A percentile compares a stretch with the other conserved stretches of the same genome.
Conservation (phyloP, 2,797 vertebrate genomes). For the Hapalemur alaotrensis region DNA sequence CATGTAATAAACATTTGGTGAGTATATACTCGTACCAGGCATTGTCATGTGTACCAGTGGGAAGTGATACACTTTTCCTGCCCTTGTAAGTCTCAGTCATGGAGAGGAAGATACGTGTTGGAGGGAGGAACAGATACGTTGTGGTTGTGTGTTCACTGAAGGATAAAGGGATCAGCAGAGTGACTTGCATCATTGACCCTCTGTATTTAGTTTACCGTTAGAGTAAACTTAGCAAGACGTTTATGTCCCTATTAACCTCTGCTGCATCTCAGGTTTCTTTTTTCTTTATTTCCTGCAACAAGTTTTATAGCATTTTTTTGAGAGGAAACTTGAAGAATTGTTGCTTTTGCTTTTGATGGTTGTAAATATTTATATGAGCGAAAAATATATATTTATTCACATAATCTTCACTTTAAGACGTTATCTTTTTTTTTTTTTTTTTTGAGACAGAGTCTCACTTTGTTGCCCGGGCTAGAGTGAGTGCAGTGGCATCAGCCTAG, state of each 20-base stretch:
- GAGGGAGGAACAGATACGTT: neutral
- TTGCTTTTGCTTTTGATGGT: constrained; percentile 14
- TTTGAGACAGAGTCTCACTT: too few relatives aligned
- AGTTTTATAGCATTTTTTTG: constrained; percentile 24
- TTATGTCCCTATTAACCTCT: neutral
- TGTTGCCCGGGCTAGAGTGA: too few relatives aligned
- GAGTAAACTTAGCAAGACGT: neutral
- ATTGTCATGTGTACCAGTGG: neutral
- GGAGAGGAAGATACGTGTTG: neutral
- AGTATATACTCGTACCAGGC: neutral
- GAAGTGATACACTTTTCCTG: neutral
- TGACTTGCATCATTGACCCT: neutral
- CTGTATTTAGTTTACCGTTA: constrained; percentile 19
- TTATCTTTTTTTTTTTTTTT: too few relatives aligned
- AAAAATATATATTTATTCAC: neutral
- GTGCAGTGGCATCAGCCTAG: too few relatives aligned
- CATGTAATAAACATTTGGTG: neutral
- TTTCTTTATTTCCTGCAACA: neutral
- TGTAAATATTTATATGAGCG: neutral
- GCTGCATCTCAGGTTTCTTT: neutral
- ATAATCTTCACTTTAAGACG: neutral
- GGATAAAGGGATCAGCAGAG: neutral
- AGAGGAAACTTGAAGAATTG: constrained; percentile 13
- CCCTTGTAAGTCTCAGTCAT: neutral
- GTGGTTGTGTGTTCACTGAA: neutral